Evolutionary conservation across 92 coral and sea anemone species (phyloP).

Genomic region (Porites divaricata): DNA sequence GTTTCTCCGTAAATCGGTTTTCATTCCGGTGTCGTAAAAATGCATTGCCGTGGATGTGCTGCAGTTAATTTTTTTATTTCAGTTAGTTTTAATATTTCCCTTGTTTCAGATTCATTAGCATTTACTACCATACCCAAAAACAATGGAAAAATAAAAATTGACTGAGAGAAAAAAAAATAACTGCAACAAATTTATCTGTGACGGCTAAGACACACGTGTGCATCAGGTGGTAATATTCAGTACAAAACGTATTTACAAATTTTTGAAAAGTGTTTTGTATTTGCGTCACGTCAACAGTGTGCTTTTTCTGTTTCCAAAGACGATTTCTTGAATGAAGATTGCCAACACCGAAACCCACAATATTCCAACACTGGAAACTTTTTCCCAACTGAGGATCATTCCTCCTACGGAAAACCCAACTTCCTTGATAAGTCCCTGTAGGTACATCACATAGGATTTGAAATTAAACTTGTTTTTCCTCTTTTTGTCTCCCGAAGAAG

Average conservation of each 20-base stretch:
- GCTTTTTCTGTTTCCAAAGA: slow-evolving; percentile 92
- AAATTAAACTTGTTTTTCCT: slow-evolving; percentile 84
- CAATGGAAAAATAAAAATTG: no score
- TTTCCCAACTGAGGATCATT: slow-evolving; percentile 91
- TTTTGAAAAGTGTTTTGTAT: neutral
- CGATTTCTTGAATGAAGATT: slow-evolving; percentile 90
- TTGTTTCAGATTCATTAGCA: no score
- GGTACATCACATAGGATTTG: slow-evolving; percentile 90
- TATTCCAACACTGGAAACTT: slow-evolving; percentile 83
- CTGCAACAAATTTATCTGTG: no score
- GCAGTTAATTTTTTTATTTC: no score
- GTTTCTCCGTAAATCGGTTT: no score
- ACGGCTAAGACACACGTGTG: neutral
- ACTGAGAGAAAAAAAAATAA: no score
- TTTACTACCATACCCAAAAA: no score
- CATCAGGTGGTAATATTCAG: neutral
- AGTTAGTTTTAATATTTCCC: no score
- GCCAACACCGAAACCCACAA: slow-evolving; percentile 85
- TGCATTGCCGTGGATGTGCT: no score
- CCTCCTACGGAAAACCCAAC: slow-evolving; percentile 95
- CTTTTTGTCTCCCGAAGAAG: slow-evolving; percentile 20
- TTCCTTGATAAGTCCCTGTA: slow-evolving; percentile 85
- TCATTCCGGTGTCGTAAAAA: no score
- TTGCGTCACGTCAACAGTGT: slow-evolving; percentile 50
- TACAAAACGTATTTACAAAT: neutral